These are phyloP conservation scores for Plectropomus leopardus DNA, from an alignment of 2,113 vertebrate species.

Conservation along the genomic window DNA sequence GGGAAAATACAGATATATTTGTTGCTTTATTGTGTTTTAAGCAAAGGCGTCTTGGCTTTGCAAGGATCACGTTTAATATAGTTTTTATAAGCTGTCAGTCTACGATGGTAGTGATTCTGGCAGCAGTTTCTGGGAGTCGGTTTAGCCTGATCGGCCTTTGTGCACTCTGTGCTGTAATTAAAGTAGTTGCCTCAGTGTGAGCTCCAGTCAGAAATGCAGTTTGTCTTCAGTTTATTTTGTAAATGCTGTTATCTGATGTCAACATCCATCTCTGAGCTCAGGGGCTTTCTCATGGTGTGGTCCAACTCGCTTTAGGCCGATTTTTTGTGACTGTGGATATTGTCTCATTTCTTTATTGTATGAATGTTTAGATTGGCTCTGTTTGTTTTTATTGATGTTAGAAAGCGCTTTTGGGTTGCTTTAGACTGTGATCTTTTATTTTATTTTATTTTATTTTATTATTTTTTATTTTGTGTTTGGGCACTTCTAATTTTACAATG, in stretches of 20 bases:
- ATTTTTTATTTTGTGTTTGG: not conserved
- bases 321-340: not conserved
- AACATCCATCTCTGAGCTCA: not conserved
- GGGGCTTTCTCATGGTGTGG: not conserved
- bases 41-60: not conserved
- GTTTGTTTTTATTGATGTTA: not conserved
- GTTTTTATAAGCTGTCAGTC: conserved; percentile 4
- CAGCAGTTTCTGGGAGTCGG: not conserved
- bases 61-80: not conserved
- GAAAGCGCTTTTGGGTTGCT: not conserved
- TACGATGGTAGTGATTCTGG: not conserved
- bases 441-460: too few relatives aligned
- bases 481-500: too few relatives aligned
- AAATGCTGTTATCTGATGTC: not conserved
- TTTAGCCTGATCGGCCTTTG: not conserved
- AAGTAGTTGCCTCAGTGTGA: not conserved
- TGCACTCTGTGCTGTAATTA: conserved; percentile 1
- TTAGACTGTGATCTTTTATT: not conserved
- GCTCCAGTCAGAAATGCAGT: not conserved
- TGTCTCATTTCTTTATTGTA: not conserved
- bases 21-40: not conserved
- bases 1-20: not conserved
- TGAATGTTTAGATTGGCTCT: not conserved
- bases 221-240: not conserved
- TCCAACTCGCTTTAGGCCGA: not conserved